A percentile compares a stretch with the other conserved stretches of the same genome.
phyloP scores from a whole-genome alignment of 2,797 vertebrate species.

The Sebastes alutus region DNA sequence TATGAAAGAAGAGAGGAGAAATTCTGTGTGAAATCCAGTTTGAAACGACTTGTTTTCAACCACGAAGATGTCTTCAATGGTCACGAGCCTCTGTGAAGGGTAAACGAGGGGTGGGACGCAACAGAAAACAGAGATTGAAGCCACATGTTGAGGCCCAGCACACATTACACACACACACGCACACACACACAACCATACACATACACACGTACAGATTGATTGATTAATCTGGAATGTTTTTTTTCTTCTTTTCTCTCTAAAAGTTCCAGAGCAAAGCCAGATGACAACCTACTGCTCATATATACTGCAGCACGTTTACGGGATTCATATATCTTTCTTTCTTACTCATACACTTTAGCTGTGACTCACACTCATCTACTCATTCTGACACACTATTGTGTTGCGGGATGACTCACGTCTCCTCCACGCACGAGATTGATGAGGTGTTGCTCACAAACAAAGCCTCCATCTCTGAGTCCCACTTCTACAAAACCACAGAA shows the following conservation, averaged over 20 bases:
- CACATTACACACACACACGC: not conserved
- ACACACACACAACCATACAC: not conserved
- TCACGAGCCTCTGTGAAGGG: conserved; percentile 53
- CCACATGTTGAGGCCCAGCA: conserved; percentile 69
- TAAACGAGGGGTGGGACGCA: conserved; percentile 55
- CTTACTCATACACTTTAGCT: not conserved
- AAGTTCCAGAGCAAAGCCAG: conserved; percentile 35
- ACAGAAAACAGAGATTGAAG: conserved; percentile 68
- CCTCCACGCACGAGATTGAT: conserved; percentile 30
- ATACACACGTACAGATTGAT: conserved; percentile 32
- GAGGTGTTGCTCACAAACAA: conserved; percentile 29
- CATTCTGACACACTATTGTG: conserved; percentile 16
- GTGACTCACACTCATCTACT: conserved; percentile 42
- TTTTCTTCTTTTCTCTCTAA: conserved; percentile 22
- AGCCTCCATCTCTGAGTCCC: conserved; percentile 19
- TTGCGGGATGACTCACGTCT: conserved; percentile 46
- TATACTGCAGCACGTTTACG: not conserved
- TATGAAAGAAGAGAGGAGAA: not conserved
- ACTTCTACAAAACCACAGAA: not conserved
- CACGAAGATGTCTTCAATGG: conserved; percentile 30
- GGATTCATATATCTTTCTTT: not conserved
- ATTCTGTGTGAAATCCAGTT: not conserved
- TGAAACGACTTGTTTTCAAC: conserved; percentile 59
- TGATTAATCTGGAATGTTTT: conserved; percentile 64
- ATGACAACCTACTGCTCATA: conserved; percentile 5